A percentile compares a stretch with the other conserved stretches of the same genome.
phyloP scores from a whole-genome alignment of 1,140 invertebrate species.

The Maniola jurtina region DNA sequence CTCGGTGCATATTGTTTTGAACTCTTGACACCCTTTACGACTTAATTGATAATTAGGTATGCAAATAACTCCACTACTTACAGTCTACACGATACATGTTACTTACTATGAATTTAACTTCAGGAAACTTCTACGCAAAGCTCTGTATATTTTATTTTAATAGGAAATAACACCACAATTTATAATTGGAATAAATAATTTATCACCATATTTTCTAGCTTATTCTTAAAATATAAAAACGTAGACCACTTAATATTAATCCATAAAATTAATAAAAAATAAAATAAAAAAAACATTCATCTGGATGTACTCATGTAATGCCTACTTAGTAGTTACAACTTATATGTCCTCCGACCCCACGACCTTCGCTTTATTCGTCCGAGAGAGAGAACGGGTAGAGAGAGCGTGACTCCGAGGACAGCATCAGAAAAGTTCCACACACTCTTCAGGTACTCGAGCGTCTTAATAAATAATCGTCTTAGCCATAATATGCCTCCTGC shows the following conservation, averaged over 20 bases:
- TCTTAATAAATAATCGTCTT: slow-evolving; percentile 67
- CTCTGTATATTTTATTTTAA: background rate
- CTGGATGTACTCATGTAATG: slow-evolving; percentile 45
- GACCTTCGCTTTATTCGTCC: slow-evolving; percentile 35
- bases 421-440: slow-evolving; percentile 36
- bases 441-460: slow-evolving; percentile 74
- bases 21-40: slow-evolving; percentile 15
- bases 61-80: slow-evolving; percentile 6
- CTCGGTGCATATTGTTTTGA: slow-evolving; percentile 9
- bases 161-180: slow-evolving; percentile 15
- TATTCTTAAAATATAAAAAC: slow-evolving; percentile 29
- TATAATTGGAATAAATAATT: slow-evolving; percentile 34
- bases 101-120: background rate
- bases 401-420: slow-evolving; percentile 44
- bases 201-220: slow-evolving; percentile 30
- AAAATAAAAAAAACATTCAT: slow-evolving; percentile 38
- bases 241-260: slow-evolving; percentile 34
- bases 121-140: background rate
- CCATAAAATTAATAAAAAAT: slow-evolving; percentile 44
- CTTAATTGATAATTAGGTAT: slow-evolving; percentile 21
- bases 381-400: slow-evolving; percentile 47
- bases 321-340: slow-evolving; percentile 77
- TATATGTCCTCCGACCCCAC: slow-evolving; percentile 53
- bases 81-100: slow-evolving; percentile 14
- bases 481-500: slow-evolving; percentile 34